Conservation (phyloP, 2,888 invertebrate species). For the Leptopilina syphax region DNA sequence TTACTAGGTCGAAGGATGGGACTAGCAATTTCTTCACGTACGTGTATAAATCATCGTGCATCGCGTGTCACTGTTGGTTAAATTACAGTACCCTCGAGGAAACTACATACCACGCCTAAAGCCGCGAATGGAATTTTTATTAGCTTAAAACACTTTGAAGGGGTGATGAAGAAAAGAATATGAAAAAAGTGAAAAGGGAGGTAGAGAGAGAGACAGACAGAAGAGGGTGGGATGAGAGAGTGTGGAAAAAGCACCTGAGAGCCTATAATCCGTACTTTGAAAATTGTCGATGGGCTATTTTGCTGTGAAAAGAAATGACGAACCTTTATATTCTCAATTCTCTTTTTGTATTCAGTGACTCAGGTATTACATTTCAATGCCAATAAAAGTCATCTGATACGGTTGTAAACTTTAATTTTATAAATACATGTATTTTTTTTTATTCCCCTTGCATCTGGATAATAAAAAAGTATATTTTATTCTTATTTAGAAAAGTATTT, state of each 20-base stretch:
- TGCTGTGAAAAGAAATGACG: not conserved
- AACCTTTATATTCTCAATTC: not conserved
- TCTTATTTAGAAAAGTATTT: no score
- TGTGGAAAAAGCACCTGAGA: constrained; percentile 6
- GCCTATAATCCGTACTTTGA: not conserved
- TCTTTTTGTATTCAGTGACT: not conserved
- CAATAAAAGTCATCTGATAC: no score
- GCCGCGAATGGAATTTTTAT: constrained; percentile 40
- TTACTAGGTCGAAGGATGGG: constrained; percentile 31
- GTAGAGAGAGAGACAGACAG: not conserved
- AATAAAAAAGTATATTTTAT: no score
- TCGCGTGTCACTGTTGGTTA: constrained; percentile 38
- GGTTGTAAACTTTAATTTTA: no score
- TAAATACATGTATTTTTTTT: no score
- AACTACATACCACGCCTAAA: constrained; percentile 39
- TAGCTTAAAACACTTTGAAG: constrained; percentile 31
- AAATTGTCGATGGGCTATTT: not conserved
- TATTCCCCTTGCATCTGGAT: no score
- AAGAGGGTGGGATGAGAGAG: not conserved
- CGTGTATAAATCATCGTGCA: constrained; percentile 37
- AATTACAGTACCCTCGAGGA: constrained; percentile 38
- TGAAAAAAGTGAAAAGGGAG: not conserved
- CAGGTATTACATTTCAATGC: no score
- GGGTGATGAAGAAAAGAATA: constrained; percentile 21
- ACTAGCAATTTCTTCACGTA: constrained; percentile 39